Conservation (phyloP, 2,113 vertebrate species). For the Pelodiscus sinensis region DNA sequence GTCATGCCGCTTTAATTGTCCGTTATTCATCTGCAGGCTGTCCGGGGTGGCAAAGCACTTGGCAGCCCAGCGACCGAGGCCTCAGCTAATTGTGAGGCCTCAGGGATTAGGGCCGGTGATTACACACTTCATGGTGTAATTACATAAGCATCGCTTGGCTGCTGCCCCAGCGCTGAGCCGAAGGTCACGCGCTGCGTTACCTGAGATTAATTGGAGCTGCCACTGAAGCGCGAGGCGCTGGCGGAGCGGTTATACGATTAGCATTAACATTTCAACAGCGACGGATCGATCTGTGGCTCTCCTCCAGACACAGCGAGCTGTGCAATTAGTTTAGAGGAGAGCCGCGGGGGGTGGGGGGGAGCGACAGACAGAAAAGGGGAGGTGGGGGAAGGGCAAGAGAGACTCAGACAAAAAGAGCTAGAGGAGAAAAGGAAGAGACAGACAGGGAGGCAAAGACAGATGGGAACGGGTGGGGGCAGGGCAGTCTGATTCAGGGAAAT, state of each 20-base stretch:
- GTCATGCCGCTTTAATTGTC: constrained; percentile 91
- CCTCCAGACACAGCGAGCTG: constrained; percentile 77
- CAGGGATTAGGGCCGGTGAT: constrained; percentile 93
- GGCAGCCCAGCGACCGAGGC: constrained; percentile 82
- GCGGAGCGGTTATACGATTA: constrained; percentile 92
- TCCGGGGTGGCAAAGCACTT: constrained; percentile 82
- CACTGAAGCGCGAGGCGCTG: constrained; percentile 86
- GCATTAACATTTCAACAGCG: constrained; percentile 93
- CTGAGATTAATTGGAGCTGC: constrained; percentile 99
- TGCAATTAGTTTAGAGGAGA: constrained; percentile 85
- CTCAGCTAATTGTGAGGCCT: constrained; percentile 93
- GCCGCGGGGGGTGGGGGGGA: constrained; percentile 52
- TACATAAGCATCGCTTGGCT: constrained; percentile 95
- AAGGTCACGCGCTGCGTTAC: constrained; percentile 92
- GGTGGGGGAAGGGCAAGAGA: background rate
- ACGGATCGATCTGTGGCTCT: constrained; percentile 86
- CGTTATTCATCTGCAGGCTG: constrained; percentile 91
- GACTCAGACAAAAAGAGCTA: background rate
- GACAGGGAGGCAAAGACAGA: background rate
- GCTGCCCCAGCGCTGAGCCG: constrained; percentile 86
- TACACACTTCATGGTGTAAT: constrained; percentile 97
- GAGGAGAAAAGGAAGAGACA: background rate
- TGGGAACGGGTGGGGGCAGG: background rate
- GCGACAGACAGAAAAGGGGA: background rate
- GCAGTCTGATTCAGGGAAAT: background rate